Conservation (phyloP, 2,113 vertebrate species). For the Genyomyrus donnyi region DNA sequence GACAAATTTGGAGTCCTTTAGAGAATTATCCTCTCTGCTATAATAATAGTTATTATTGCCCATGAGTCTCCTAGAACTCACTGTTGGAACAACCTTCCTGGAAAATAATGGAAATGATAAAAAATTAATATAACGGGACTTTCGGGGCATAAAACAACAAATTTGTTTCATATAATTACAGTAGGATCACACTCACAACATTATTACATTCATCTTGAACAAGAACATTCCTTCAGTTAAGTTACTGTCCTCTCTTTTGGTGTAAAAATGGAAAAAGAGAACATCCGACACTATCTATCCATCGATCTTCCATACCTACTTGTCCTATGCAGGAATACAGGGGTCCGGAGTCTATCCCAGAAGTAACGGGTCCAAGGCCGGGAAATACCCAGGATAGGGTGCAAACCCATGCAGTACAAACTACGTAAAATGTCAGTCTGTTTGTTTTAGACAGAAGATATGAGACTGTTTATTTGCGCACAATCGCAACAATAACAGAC, state of each 20-base stretch:
- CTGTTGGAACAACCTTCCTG: not conserved
- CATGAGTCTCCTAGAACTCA: conserved; percentile 1
- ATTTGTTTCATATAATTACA: conserved; percentile 10
- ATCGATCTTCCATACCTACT: not conserved
- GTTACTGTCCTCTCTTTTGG: not conserved
- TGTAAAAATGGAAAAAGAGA: not conserved
- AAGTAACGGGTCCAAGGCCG: not conserved
- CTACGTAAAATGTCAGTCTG: not conserved
- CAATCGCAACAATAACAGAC: not conserved
- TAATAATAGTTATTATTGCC: conserved; percentile 15
- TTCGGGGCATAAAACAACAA: not conserved
- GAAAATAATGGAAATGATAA: not conserved
- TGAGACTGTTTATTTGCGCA: not conserved
- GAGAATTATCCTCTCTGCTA: conserved; percentile 21
- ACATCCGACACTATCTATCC: not conserved
- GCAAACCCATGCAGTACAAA: not conserved
- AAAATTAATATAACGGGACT: not conserved
- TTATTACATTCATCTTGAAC: not conserved
- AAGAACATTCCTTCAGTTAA: not conserved
- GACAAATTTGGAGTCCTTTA: conserved; percentile 35
- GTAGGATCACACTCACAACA: not conserved
- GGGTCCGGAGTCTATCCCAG: not conserved
- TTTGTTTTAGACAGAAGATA: not conserved
- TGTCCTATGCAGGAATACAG: not conserved
- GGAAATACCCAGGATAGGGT: not conserved